phyloP scores from a whole-genome alignment of 2,888 invertebrate species.

The Lamellibrachia columna region DNA sequence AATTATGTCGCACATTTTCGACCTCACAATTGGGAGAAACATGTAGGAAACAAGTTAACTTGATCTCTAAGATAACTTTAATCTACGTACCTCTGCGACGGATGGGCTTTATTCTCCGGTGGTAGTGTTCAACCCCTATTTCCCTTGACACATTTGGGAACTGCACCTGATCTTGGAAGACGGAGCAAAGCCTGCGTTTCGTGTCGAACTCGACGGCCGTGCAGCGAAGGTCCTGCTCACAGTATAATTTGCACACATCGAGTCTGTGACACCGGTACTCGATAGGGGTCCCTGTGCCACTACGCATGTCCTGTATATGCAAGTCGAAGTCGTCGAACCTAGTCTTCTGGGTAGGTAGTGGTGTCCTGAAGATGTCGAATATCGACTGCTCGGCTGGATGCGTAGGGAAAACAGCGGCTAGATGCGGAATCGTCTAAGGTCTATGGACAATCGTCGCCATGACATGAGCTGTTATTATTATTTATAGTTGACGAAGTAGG shows the following conservation, averaged over 20 bases:
- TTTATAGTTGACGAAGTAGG: too few species aligned
- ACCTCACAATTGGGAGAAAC: too few species aligned
- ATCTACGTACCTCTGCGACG: not conserved
- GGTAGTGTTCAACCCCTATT: not conserved
- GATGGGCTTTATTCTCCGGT: not conserved
- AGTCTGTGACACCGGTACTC: not conserved
- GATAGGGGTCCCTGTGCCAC: not conserved
- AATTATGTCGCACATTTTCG: too few species aligned
- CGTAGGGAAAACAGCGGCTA: not conserved
- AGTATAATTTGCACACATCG: not conserved
- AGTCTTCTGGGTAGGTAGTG: not conserved
- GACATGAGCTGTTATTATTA: too few species aligned
- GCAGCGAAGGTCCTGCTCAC: not conserved
- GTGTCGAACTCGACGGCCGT: not conserved
- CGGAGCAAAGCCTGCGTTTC: not conserved
- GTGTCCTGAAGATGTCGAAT: not conserved
- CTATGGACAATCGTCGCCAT: too few species aligned
- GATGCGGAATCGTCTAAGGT: not conserved
- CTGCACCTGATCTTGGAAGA: not conserved
- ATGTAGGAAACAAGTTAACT: too few species aligned
- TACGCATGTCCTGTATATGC: constrained; percentile 9
- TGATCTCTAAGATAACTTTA: not conserved
- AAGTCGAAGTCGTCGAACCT: not conserved
- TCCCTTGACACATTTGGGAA: not conserved
- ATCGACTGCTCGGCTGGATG: not conserved